Evolutionary conservation across 2,113 vertebrate genomes (phyloP).

Genomic region (Spermophilus dauricus): DNA sequence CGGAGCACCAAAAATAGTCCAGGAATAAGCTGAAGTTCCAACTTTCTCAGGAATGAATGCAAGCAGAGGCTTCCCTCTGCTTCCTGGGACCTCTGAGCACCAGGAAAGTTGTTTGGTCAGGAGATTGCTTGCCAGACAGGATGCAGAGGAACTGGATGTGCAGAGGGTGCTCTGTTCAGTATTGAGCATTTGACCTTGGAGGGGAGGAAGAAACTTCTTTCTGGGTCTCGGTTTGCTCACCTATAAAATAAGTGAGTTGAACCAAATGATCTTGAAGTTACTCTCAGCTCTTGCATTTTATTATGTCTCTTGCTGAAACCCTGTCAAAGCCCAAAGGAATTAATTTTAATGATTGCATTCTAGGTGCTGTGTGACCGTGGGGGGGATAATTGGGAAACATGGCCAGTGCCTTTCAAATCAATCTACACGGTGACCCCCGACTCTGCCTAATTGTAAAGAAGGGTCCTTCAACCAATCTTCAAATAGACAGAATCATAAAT

Average conservation of each 20-base stretch:
- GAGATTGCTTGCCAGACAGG: background rate
- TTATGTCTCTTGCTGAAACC: slow-evolving; percentile 52
- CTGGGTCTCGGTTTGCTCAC: background rate
- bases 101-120: slow-evolving; percentile 56
- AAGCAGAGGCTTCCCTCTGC: background rate
- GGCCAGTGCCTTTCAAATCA: slow-evolving; percentile 60
- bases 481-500: slow-evolving; percentile 48
- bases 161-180: background rate
- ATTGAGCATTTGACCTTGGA: slow-evolving; percentile 57
- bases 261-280: slow-evolving; percentile 13
- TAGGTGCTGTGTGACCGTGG: background rate
- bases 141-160: background rate
- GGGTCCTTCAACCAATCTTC: background rate
- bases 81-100: background rate
- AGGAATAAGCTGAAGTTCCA: slow-evolving; percentile 60
- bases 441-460: slow-evolving; percentile 55
- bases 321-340: slow-evolving; percentile 59
- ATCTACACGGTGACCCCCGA: slow-evolving; percentile 11
- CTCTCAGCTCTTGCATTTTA: background rate
- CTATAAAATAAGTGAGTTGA: background rate
- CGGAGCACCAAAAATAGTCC: slow-evolving; percentile 69
- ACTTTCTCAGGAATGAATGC: background rate
- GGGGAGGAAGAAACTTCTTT: background rate
- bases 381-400: slow-evolving; percentile 2
- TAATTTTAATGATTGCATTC: slow-evolving; percentile 66